Evolutionary conservation across 2,113 vertebrate genomes (phyloP), one percentile per base, ranked within the genome.

Genomic region (Oncorhynchus mykiss): DNA sequence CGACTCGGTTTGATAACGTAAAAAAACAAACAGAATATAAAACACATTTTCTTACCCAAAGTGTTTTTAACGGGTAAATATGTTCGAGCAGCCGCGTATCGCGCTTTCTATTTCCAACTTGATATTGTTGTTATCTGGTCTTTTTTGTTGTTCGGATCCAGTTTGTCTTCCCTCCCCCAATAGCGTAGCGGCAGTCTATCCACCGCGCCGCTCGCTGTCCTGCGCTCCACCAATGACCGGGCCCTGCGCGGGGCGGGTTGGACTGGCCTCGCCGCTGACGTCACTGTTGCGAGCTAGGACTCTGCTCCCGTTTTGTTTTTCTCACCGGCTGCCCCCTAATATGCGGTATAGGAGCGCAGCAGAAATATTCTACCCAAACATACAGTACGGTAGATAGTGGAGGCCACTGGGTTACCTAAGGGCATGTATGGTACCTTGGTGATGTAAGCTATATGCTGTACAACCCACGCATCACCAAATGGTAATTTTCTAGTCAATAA

Each of bases 241-340:
- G 71, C 31, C 20, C 29, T 45, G 59, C 67, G 48, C 29, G 25
- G n/a, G 5, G 34, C 54, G 20, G 13, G 20, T 24, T 24, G 25
- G 60, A 45, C 39, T 45, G 39, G 9, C 11, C 68, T 45, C 64
- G 29, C 45, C 62, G 67, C 25, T 25, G 69, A 91, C 91, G 90
- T 93, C 92, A 92, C 89, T 91, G 91, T 91, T 91, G 91, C 91
- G 88, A 45, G 39, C 39, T 2, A 45, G 9, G 8, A 11, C 8
- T 45, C 39, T 9, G 39, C 39, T 45, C 39, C 2, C 0, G 39
- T 85, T 77, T 84, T 91, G 86, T 91, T 92, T 92, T 79, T 86
- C 62, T 88, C 69, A 11, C 39, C 39, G 39, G 9, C 39, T 45
- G 2, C 39, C 68, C 86, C 84, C 78, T 84, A 88, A 31, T 67